Evolutionary conservation across 2,113 vertebrate genomes (phyloP).

Genomic region (Ursus arctos): DNA sequence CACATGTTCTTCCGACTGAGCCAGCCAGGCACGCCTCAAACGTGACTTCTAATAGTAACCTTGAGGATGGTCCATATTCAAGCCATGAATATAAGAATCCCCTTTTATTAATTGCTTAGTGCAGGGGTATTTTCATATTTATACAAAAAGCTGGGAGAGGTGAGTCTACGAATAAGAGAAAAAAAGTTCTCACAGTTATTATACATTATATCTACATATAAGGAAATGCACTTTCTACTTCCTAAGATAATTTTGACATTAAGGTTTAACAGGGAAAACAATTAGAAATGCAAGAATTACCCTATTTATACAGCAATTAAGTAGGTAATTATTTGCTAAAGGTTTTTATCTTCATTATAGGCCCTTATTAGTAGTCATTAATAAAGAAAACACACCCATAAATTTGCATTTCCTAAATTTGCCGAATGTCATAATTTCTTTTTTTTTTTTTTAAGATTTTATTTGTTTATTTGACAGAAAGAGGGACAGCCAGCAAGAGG

Average conservation of each 20-base stretch:
- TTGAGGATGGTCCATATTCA: neutral
- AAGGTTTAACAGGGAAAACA: constrained; percentile 41
- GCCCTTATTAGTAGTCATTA: neutral
- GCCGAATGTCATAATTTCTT: neutral
- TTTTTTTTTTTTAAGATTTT: no score
- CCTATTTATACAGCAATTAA: constrained; percentile 46
- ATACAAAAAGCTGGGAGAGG: neutral
- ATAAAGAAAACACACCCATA: constrained; percentile 20
- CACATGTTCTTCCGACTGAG: neutral
- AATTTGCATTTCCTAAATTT: constrained; percentile 19
- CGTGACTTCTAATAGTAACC: neutral
- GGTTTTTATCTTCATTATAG: constrained; percentile 44
- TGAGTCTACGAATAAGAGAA: neutral
- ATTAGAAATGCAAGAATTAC: constrained; percentile 57
- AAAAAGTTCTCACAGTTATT: constrained; percentile 25
- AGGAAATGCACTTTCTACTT: constrained; percentile 52
- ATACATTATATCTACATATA: neutral
- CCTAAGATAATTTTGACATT: constrained; percentile 49
- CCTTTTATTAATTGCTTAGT: constrained; percentile 33
- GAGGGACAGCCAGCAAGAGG: no score
- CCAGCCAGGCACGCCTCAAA: neutral
- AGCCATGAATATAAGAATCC: neutral
- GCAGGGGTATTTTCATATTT: constrained; percentile 35
- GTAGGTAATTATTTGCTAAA: constrained; percentile 50
- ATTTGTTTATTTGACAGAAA: no score